Base-by-base conservation (phyloP, 23 tunicate species). In the Diplosoma virens region DNA sequence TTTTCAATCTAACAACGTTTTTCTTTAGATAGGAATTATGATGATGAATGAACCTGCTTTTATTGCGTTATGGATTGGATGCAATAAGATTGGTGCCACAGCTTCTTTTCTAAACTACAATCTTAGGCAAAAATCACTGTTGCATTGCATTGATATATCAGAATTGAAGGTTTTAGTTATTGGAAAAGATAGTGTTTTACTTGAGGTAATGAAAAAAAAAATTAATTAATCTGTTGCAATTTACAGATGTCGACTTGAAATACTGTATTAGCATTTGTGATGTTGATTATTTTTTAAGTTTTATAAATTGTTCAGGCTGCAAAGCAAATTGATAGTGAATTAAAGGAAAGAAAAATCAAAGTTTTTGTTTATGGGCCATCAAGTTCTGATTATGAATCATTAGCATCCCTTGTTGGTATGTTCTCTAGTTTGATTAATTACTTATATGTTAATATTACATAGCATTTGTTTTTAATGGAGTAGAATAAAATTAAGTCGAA, bases 11-110 rank as follows among this genome's bases (percentile, higher is more conserved):
- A 9, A 11, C 11, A 45, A 45, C 52, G 11, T 9, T 45, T 16
- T 14, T 11, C 28, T 48, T 6, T 33, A 90, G 97, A 50, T 90
- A 55, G 90, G 87, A 11, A 3, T 90, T 23, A 34, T 90, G 82
- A 90, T 90, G 97, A 73, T 58, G 50, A 86, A 83, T 37, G 79
- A 80, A 54, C 97, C 97, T 4, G 86, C 79, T 24, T 90, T 84
- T 75, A 35, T 90, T 23, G 86, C 93, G 1, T 9, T 80, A 3
- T 90, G 97, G 97, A 22, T 50, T 41, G 97, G 90, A 17, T 31
- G 69, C 21, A 65, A 53, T 3, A 73, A 64, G 30, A 72, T 65
- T 23, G 90, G 97, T 1, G 81, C 34, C 55, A 84, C 81, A 5
- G 66, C 82, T 32, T 82, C 90, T 18, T 90, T 90, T 47, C 84